These are phyloP conservation scores for Galeruca laticollis DNA, from an alignment of 2,888 invertebrate genomes.

Conservation along the genomic window DNA sequence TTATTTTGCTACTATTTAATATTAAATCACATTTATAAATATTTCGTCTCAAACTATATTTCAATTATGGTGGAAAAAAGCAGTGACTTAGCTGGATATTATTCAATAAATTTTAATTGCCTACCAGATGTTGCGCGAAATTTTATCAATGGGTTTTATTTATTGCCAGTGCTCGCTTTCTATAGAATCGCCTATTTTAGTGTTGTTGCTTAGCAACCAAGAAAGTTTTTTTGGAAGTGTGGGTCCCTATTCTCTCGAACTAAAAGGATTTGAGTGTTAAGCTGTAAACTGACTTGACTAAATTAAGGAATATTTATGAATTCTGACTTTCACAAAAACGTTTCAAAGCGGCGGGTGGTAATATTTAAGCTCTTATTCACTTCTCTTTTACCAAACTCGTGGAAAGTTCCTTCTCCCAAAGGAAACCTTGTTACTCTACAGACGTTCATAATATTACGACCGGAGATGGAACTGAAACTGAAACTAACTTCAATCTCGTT, in stretches of 20 bases:
- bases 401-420: constrained; percentile 27
- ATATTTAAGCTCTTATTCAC: constrained; percentile 26
- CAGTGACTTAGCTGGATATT: no score
- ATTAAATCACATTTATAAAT: no score
- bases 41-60: no score
- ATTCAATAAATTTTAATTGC: no score
- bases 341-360: constrained; percentile 6
- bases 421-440: constrained; percentile 27
- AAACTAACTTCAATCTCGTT: constrained; percentile 37
- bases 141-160: background rate
- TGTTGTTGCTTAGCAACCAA: background rate
- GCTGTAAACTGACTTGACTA: background rate
- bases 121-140: background rate
- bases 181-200: background rate
- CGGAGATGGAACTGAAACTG: constrained; percentile 29
- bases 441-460: constrained; percentile 28
- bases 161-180: background rate
- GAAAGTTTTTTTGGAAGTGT: background rate
- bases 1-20: no score
- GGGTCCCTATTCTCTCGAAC: background rate
- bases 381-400: constrained; percentile 18
- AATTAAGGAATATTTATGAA: constrained; percentile 12
- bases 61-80: no score
- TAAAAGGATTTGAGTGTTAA: background rate
- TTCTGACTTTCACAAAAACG: constrained; percentile 14